These are phyloP conservation scores for Dryadula phaetusa DNA, from an alignment of 2,888 invertebrate species.

Conservation along the genomic window DNA sequence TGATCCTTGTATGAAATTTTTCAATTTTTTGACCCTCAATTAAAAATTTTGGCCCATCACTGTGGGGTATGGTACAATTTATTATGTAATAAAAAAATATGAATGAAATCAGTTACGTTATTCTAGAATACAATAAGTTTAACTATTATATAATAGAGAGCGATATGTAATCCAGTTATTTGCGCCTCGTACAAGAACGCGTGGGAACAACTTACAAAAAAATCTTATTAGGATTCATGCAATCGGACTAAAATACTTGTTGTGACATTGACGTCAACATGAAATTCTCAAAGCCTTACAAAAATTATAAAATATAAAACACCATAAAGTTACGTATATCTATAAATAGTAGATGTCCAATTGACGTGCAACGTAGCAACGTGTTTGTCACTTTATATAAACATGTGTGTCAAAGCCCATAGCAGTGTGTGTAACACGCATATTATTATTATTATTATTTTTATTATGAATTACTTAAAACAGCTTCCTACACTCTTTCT, in stretches of 20 bases:
- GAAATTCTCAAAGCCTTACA: slow-evolving; percentile 20
- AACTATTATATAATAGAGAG: background rate
- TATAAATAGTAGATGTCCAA: background rate
- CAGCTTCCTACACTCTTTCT: too few relatives aligned
- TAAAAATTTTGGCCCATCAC: too few relatives aligned
- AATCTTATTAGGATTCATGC: slow-evolving; percentile 40
- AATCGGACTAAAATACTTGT: slow-evolving; percentile 32
- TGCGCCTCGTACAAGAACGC: slow-evolving; percentile 26
- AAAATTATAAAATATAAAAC: slow-evolving; percentile 9
- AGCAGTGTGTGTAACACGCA: too few relatives aligned
- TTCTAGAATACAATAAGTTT: slow-evolving; percentile 21
- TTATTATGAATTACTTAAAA: too few relatives aligned
- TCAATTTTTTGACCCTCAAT: too few relatives aligned
- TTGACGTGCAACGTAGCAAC: too few relatives aligned
- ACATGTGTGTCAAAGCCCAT: too few relatives aligned
- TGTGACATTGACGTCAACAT: slow-evolving; percentile 28
- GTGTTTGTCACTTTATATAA: too few relatives aligned
- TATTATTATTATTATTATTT: too few relatives aligned
- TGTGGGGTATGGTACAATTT: too few relatives aligned
- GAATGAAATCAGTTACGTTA: slow-evolving; percentile 14
- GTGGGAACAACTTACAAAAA: slow-evolving; percentile 35
- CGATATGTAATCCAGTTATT: slow-evolving; percentile 22
- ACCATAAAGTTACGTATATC: background rate
- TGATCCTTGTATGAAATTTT: too few relatives aligned
- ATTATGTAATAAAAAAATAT: too few relatives aligned